Percentiles rank a stretch among this genome's conserved stretches.
Evolutionary conservation across 2,797 vertebrate genomes (phyloP).

Genomic region (Sebastes cheni): DNA sequence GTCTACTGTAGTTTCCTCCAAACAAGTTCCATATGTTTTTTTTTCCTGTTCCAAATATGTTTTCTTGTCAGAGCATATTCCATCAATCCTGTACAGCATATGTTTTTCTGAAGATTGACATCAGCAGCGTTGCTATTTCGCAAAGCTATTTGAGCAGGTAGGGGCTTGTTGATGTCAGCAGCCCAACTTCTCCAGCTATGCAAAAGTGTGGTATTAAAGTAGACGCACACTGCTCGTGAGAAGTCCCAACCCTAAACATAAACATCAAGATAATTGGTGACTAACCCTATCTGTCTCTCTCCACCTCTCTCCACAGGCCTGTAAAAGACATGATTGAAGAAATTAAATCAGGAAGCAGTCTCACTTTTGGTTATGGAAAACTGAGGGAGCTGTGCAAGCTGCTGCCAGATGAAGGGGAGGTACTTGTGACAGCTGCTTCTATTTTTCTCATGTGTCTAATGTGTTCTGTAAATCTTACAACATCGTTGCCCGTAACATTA

Average conservation of each 20-base stretch:
- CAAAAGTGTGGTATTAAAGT: constrained; percentile 4
- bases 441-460: neutral
- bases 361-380: constrained; percentile 79
- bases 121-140: neutral
- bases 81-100: neutral
- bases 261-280: constrained; percentile 10
- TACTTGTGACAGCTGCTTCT: constrained; percentile 24
- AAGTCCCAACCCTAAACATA: constrained; percentile 13
- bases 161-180: constrained; percentile 34
- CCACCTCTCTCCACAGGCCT: constrained; percentile 70
- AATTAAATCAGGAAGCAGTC: constrained; percentile 72
- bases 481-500: neutral
- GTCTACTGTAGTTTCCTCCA: neutral
- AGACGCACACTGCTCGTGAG: neutral
- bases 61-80: neutral
- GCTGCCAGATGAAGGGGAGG: constrained; percentile 85
- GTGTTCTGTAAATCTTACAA: neutral
- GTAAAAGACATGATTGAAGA: constrained; percentile 78
- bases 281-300: neutral
- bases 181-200: neutral
- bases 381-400: constrained; percentile 83
- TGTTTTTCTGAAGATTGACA: neutral
- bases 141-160: constrained; percentile 41
- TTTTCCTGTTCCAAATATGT: neutral
- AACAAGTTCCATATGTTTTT: neutral